Percentiles rank a stretch among this genome's conserved stretches.
phyloP scores from a whole-genome alignment of 92 coral and sea anemone genomes.

The Actinostola sp. region DNA sequence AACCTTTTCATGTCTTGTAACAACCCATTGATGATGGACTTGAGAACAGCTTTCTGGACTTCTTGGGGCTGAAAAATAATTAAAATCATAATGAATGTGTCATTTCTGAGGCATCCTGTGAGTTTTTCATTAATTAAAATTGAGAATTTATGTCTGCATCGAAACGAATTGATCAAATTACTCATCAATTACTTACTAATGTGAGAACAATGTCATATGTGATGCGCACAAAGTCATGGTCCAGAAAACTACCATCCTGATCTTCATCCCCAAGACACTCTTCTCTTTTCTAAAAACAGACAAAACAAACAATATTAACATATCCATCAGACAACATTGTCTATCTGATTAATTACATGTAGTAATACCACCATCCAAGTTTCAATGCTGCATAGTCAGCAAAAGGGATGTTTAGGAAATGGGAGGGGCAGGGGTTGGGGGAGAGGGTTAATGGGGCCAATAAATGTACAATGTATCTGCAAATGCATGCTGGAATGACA shows the following conservation, averaged over 20 bases:
- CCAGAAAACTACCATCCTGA: constrained; percentile 83
- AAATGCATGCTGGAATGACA: too few species aligned
- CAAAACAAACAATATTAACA: neutral
- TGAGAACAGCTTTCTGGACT: constrained; percentile 87
- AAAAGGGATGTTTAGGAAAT: too few species aligned
- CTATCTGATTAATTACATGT: too few species aligned
- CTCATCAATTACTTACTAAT: constrained; percentile 82
- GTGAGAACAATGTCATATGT: constrained; percentile 93
- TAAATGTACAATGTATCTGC: too few species aligned
- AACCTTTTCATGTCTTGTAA: constrained; percentile 92
- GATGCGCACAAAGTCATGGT: constrained; percentile 86
- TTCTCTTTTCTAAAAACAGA: constrained; percentile 58
- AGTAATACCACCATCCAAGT: neutral
- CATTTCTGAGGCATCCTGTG: too few species aligned
- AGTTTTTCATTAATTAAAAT: too few species aligned
- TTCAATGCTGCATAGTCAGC: too few species aligned
- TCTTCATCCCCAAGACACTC: constrained; percentile 75
- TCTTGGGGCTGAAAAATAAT: constrained; percentile 94
- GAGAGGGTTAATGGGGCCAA: too few species aligned
- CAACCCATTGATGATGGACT: constrained; percentile 91
- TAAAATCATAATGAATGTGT: too few species aligned
- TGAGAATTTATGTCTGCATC: neutral
- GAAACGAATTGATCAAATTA: too few species aligned
- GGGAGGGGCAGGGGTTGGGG: too few species aligned
- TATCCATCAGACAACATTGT: neutral